Base-by-base conservation (phyloP, 2,888 invertebrate species). In the Harmothoe impar region DNA sequence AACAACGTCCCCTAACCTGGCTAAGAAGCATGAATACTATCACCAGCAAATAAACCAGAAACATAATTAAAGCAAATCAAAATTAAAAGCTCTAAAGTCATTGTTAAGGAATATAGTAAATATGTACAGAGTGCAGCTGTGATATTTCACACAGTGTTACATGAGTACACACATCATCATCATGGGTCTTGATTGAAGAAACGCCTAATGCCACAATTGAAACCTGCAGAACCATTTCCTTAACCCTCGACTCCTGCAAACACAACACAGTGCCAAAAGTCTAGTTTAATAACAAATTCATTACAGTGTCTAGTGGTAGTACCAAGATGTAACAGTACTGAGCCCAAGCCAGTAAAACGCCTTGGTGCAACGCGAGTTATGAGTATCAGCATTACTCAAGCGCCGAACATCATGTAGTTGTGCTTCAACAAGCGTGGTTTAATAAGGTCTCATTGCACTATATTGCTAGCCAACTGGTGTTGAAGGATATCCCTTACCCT, bases 171-270 rank as follows among this genome's bases (percentile, higher is more conserved):
- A 72, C 72, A 29, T 72, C 72, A 29, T 72, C 29, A 29, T 7
- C 5, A n/a, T 62, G 23, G 72, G 72, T 29, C 29, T 72, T 72
- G 31, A 72, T 72, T 72, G 72, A 7, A 29, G 72, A 72, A 15
- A 72, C 72, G 3, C 72, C 72, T n/a, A 72, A 72, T 25, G 72
- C 72, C 72, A 72, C 72, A 23, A 72, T n/a, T n/a, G 72, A 72
- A 29, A 72, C 29, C 72, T 72, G 72, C 29, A 72, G 25, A 3
- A 72, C 72, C 25, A 29, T 25, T 72, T 72, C 72, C 25, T 29
- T 72, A 72, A 72, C 72, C 25, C 25, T 72, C 15, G 0, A 5
- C 31, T 72, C 72, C 72, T 72, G 72, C 17, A 72, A 72, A 29
- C 72, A 72, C n/a, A 72, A 72, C 23, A 62, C 31, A 72, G 29